Evolutionary conservation across 2,113 vertebrate genomes (phyloP), one percentile per base, ranked within the genome.

Genomic region (Brachypodius melanocephalos): DNA sequence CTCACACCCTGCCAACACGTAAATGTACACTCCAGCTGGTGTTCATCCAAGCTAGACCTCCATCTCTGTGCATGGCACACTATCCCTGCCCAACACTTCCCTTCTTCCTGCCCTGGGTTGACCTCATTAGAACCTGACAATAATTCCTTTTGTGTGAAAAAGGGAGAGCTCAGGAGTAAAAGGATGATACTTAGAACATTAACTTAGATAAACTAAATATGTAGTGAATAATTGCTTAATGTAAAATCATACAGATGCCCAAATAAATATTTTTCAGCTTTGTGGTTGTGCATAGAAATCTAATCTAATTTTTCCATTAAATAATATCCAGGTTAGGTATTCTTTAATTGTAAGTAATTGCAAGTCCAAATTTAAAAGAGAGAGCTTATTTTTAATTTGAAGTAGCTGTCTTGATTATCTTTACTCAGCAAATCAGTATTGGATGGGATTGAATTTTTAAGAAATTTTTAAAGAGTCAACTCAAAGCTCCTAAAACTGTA

Each of bases 1-100:
- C 77, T 96, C 91, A 88, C 90, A 84, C 90, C 95, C 95, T 97
- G 91, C 92, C 94, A 96, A 96, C 93, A 97, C 31, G n/a, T 86
- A 88, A 91, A 88, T 0, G 61, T 92, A 94, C 82, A 71, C 88
- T 93, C 94, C 95, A 96, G 93, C 93, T 96, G 94, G 93, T 93
- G 72, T 45, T 84, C 95, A 95, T 55, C 94, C 91, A 89, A 88
- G 94, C 78, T 94, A 96, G 91, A 91, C 91, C 95, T 92, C 74
- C 67, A 55, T 80, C 63, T 67, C 92, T 66, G 45, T 69, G 88
- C 71, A 63, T 29, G 68, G 67, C 72, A 94, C 85, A 67, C 40
- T 5, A 74, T 7, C 67, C 75, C 81, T 93, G 72, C 65, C 88
- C 77, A 94, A 31, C 77, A 49, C 52, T 20, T 89, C 72, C 36